Conservation (phyloP, 2,797 vertebrate species). For the Holocentrus rufus region DNA sequence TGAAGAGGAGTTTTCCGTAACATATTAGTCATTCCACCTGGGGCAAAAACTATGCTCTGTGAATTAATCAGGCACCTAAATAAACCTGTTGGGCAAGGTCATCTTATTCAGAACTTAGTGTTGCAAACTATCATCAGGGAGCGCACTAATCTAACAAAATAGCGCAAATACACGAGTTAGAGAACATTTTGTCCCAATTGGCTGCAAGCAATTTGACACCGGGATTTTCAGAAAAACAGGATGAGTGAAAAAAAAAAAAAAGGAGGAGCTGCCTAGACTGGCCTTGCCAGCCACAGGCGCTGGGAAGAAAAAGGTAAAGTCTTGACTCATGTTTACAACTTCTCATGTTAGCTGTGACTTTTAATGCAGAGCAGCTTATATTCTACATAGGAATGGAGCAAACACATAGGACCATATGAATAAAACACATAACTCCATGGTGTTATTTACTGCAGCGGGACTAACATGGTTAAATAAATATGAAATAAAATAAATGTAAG, state of each 20-base stretch:
- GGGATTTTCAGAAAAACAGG: slow-evolving; percentile 25
- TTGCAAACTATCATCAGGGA: not conserved
- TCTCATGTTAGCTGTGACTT: slow-evolving; percentile 8
- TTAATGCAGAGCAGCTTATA: not conserved
- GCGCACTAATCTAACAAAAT: not conserved
- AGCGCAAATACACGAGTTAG: not conserved
- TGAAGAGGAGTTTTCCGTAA: not conserved
- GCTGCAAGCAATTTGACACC: slow-evolving; percentile 45
- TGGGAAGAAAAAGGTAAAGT: slow-evolving; percentile 18
- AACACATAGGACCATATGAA: not conserved
- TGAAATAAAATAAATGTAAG: no score
- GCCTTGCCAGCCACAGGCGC: not conserved
- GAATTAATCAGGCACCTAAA: not conserved
- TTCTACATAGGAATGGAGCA: not conserved
- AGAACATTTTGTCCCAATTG: slow-evolving; percentile 26
- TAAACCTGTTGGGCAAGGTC: not conserved
- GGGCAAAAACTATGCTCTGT: slow-evolving; percentile 1
- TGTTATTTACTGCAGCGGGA: not conserved
- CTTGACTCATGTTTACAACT: slow-evolving; percentile 14
- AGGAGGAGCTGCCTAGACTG: not conserved
- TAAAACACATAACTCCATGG: not conserved
- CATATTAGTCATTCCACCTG: not conserved
- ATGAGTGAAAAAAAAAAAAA: not conserved
- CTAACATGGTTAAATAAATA: no score
- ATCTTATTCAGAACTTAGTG: not conserved